phyloP scores from a whole-genome alignment of 2,797 vertebrate species.

The Rhynchonycteris naso region DNA sequence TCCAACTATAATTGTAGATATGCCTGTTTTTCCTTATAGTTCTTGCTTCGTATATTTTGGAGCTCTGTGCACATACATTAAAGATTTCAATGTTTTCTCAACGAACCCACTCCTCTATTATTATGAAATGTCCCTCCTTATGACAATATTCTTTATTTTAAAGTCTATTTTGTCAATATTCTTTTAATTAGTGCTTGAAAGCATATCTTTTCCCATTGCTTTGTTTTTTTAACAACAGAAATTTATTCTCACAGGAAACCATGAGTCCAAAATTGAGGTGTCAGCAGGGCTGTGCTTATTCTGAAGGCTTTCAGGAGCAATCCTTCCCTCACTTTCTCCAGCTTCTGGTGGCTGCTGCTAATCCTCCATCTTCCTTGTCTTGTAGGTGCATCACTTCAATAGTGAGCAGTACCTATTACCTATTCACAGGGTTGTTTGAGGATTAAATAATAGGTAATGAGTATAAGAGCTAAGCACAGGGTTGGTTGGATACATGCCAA shows the following conservation, averaged over 20 bases:
- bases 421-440: neutral
- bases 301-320: neutral
- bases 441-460: neutral
- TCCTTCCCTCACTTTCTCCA: neutral
- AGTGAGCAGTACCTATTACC: neutral
- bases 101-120: neutral
- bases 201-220: neutral
- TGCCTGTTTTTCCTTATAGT: neutral
- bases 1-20: neutral
- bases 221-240: neutral
- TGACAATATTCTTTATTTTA: neutral
- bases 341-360: no score
- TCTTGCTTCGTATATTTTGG: slow-evolving; percentile 10
- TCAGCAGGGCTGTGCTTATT: neutral
- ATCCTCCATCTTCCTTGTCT: neutral
- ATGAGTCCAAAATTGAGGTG: neutral
- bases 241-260: neutral
- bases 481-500: neutral
- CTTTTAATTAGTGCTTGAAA: neutral
- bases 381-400: neutral
- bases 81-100: neutral
- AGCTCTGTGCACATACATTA: neutral
- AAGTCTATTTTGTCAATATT: slow-evolving; percentile 18
- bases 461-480: neutral
- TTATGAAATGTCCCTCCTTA: neutral